Conservation (phyloP, 2,113 vertebrate genomes). For the Rattus norvegicus region DNA sequence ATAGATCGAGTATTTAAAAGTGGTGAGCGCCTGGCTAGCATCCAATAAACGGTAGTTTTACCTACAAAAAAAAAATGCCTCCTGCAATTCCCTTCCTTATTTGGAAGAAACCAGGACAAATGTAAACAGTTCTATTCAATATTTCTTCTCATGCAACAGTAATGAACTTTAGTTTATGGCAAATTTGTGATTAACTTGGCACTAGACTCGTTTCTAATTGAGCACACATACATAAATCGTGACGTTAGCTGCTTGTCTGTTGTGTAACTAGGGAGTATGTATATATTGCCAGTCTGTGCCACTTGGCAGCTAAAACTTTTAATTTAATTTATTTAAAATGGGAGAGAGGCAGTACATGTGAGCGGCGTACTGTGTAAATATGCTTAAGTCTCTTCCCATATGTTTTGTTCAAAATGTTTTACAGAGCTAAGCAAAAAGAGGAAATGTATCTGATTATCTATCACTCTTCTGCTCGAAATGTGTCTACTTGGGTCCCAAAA, state of each 20-base stretch:
- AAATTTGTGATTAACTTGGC: slow-evolving; percentile 76
- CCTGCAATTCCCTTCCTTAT: background rate
- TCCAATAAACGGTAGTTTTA: background rate
- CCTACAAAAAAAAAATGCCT: background rate
- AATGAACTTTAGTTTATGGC: slow-evolving; percentile 66
- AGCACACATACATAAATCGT: slow-evolving; percentile 76
- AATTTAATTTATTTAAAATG: slow-evolving; percentile 85
- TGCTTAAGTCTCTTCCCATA: slow-evolving; percentile 76
- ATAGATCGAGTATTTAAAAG: background rate
- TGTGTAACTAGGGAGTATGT: slow-evolving; percentile 78
- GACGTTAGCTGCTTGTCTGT: slow-evolving; percentile 84
- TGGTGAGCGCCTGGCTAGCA: background rate
- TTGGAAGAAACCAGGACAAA: background rate
- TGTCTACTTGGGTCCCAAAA: slow-evolving; percentile 17
- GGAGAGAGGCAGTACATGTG: slow-evolving; percentile 82
- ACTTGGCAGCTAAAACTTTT: slow-evolving; percentile 82
- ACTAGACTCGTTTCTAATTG: slow-evolving; percentile 80
- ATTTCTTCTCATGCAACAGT: slow-evolving; percentile 33
- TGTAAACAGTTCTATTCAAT: slow-evolving; percentile 32
- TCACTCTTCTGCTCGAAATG: slow-evolving; percentile 17
- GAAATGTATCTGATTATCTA: slow-evolving; percentile 64
- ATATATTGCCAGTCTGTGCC: slow-evolving; percentile 81
- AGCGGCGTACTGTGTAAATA: slow-evolving; percentile 78
- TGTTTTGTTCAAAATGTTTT: slow-evolving; percentile 78
- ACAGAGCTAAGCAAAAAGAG: slow-evolving; percentile 62